Evolutionary conservation across 2,113 vertebrate species (phyloP).

Genomic region (Epinephelus fuscoguttatus): DNA sequence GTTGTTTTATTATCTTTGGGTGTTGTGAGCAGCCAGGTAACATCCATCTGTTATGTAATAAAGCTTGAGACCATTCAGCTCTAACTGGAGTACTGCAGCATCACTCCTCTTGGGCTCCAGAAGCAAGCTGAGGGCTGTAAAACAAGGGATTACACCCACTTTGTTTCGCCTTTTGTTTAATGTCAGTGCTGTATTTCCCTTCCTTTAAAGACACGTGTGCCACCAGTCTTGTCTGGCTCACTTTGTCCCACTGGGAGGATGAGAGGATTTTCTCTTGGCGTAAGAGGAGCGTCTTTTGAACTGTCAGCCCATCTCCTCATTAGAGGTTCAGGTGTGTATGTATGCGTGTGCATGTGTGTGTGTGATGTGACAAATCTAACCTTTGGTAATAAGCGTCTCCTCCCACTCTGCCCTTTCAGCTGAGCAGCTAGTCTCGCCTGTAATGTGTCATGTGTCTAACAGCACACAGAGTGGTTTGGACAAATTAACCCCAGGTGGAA

Average conservation of each 20-base stretch:
- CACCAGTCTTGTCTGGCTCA: not conserved
- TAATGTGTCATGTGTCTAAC: slow-evolving; percentile 22
- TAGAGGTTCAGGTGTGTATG: slow-evolving; percentile 19
- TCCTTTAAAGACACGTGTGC: not conserved
- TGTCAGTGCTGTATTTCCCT: not conserved
- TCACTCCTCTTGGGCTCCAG: not conserved
- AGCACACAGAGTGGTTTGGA: slow-evolving; percentile 25
- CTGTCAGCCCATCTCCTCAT: slow-evolving; percentile 32
- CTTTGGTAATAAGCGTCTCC: slow-evolving; percentile 66
- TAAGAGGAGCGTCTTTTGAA: slow-evolving; percentile 16
- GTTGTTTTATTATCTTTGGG: not conserved
- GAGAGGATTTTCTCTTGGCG: slow-evolving; percentile 25
- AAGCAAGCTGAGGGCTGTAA: not conserved
- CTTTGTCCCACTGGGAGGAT: slow-evolving; percentile 30
- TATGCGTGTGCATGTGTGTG: not conserved
- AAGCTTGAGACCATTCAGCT: not conserved
- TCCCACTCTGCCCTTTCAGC: slow-evolving; percentile 62
- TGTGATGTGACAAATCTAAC: slow-evolving; percentile 49
- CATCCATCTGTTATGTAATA: not conserved
- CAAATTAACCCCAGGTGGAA: slow-evolving; percentile 31
- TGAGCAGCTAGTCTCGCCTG: not conserved
- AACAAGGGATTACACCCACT: not conserved
- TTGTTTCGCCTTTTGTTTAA: not conserved
- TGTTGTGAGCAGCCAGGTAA: not conserved
- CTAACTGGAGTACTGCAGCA: not conserved